A percentile compares a stretch with the other conserved stretches of the same genome.
phyloP scores from a whole-genome alignment of 2,888 invertebrate genomes.

The Diogma glabrata region DNA sequence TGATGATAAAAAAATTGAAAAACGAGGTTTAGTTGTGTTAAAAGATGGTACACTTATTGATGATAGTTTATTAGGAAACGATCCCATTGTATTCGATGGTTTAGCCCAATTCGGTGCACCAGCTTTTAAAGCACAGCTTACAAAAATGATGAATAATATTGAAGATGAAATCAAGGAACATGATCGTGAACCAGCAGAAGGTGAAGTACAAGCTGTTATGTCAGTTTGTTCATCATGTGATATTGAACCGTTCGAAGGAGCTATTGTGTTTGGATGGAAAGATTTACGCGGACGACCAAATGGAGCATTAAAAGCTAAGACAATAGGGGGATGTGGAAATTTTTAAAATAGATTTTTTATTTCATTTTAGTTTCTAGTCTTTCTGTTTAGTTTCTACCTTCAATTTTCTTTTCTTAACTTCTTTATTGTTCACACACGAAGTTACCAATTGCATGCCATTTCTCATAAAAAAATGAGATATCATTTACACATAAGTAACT shows the following conservation, averaged over 20 bases:
- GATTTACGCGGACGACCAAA: slow-evolving; percentile 33
- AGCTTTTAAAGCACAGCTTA: slow-evolving; percentile 49
- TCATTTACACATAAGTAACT: too few relatives aligned
- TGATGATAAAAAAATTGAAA: slow-evolving; percentile 42
- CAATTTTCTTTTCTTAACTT: not conserved
- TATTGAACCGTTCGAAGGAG: slow-evolving; percentile 68
- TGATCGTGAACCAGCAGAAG: slow-evolving; percentile 71
- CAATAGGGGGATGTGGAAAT: slow-evolving; percentile 33
- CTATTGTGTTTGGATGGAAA: slow-evolving; percentile 67
- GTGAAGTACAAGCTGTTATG: slow-evolving; percentile 71
- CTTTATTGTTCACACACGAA: too few relatives aligned
- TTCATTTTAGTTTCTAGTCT: slow-evolving; percentile 5
- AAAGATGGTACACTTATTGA: slow-evolving; percentile 58
- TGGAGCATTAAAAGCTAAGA: slow-evolving; percentile 31
- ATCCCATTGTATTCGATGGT: slow-evolving; percentile 40
- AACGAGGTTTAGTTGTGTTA: slow-evolving; percentile 52
- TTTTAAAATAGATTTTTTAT: slow-evolving; percentile 24
- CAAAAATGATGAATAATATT: slow-evolving; percentile 30
- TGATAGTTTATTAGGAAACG: slow-evolving; percentile 39
- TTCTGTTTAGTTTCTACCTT: not conserved
- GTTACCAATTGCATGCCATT: slow-evolving; percentile 7
- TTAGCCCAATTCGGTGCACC: slow-evolving; percentile 59
- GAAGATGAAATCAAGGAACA: slow-evolving; percentile 43
- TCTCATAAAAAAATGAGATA: slow-evolving; percentile 2
- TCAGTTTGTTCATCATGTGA: slow-evolving; percentile 64